Evolutionary conservation across 1,140 invertebrate species (phyloP), one percentile per base, ranked within the genome.

Genomic region (Colletes gigas): DNA sequence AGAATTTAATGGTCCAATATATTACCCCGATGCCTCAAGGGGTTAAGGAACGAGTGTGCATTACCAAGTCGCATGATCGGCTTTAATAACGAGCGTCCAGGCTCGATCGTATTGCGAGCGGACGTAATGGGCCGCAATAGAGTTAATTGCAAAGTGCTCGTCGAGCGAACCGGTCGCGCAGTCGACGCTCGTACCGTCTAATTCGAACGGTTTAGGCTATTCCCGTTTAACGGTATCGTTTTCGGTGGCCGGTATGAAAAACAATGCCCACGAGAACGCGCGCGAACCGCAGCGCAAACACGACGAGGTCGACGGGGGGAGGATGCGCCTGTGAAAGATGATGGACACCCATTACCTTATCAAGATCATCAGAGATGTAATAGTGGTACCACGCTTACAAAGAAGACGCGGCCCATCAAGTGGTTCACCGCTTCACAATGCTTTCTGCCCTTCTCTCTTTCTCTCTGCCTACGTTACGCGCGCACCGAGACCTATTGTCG

Each of bases 261-360:
- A 44, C 54, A 55, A 21, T 19, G 54, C 54, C 50, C 8, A 50
- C 10, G 50, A 12, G n/a, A n/a, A n/a, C 12, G 9, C 10, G 30
- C 50, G 50, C 50, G 50, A 47, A 47, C 50, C 30, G 50, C 0
- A 50, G 9, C 8, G 50, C 50, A 10, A 50, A 50, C 50, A 50
- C 50, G 50, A 50, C 50, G 50, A 50, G 50, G 50, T 50, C 50
- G 50, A 50, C 10, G 8, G 50, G 73, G 79, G 81, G 86, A 89
- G 89, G 89, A 90, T 89, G 86, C 84, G 87, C 71, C 87, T 88
- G 83, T 88, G 88, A 89, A 87, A 89, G 89, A 90, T 90, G 89
- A 90, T 89, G 87, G 80, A 80, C 78, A 77, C 72, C 90, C 82
- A 90, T 92, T 92, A 91, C 88, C 86, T 91, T 88, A 90, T 91